Base-by-base conservation (phyloP, 2,888 invertebrate species). In the Orthonevra nobilis region DNA sequence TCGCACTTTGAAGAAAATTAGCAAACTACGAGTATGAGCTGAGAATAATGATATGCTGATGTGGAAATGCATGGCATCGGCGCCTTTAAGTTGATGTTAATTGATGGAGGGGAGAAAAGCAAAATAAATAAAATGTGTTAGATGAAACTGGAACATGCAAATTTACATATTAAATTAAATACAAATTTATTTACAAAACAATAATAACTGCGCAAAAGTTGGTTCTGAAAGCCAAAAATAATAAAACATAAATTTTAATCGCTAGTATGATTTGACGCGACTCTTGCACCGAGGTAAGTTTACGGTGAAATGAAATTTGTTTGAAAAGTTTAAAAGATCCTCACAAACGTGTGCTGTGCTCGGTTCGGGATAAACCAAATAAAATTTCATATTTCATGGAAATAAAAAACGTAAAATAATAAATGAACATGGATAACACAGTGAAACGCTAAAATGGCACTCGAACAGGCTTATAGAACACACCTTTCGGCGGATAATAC, bases 401-500 rank as follows among this genome's bases (percentile, higher is more conserved):
- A 42, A 44, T 5, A 46, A 26, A n/a, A 38, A 14, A 32, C 58
- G 60, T 2, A 30, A 70, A 50, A 68, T 42, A 10, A 63, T 46
- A 64, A 52, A 10, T 3, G 17, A 26, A 34, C n/a, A 38, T 56
- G 58, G 28, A 26, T 28, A 50, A 58, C 36, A 32, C 50, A 30
- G 20, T 19, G 46, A 70, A 75, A 66, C 30, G 12, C 12, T 66
- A 42, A 26, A 34, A 64, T 42, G 58, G 69, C 50, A 79, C 72
- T 81, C 82, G 81, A 34, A 82, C 82, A 54, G 83, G 83, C 82
- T 85, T 83, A 82, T 82, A 83, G 84, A 82, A 87, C 89, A 86
- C 89, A 93, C 93, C 93, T 93, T 93, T 93, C 83, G 92, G 92
- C 83, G 92, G 92, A 89, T 92, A 92, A 87, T 94, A 93, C 86